Evolutionary conservation across 1,140 invertebrate species (phyloP), one percentile per base, ranked within the genome.

Genomic region (silkworm (Bombyx mori)): DNA sequence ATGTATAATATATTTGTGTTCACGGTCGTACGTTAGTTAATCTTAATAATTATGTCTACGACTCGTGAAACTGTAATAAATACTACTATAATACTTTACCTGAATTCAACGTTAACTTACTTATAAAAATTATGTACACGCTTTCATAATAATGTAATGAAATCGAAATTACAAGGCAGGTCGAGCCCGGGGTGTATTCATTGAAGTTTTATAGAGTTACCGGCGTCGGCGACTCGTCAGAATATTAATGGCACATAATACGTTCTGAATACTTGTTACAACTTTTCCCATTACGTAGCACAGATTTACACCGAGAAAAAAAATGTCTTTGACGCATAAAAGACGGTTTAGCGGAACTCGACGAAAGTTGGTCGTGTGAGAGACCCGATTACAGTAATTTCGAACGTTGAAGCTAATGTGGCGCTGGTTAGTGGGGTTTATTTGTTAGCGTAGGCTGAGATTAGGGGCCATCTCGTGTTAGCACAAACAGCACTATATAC

Each of bases 191-290:
- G 50, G 59, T 55, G 56, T 57, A 66, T 70, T 69, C 62, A 71
- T 75, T 71, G 73, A 79, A 79, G 71, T 79, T 79, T 74, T 73
- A 75, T 75, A 68, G 71, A 73, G 63, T 70, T 67, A 56, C 59
- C 63, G 56, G 54, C 60, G 72, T 66, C 71, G 67, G 57, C 64
- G 66, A 72, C 76, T 76, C 69, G 71, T 75, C 77, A 72, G 79
- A 84, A 84, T 82, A 83, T 83, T 84, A 84, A 84, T 79, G 69
- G 75, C 66, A 71, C 67, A 77, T 84, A 84, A 82, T 78, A 80
- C 72, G 69, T 81, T 80, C 69, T 68, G 78, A 81, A 84, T 84
- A 81, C 79, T 82, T 82, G 71, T 83, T 84, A 83, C 73, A 86
- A 86, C 81, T 86, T 86, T 86, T 86, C 78, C 81, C 77, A 86